Evolutionary conservation across 2,888 invertebrate species (phyloP).

Genomic region (Ernsta delagoae): DNA sequence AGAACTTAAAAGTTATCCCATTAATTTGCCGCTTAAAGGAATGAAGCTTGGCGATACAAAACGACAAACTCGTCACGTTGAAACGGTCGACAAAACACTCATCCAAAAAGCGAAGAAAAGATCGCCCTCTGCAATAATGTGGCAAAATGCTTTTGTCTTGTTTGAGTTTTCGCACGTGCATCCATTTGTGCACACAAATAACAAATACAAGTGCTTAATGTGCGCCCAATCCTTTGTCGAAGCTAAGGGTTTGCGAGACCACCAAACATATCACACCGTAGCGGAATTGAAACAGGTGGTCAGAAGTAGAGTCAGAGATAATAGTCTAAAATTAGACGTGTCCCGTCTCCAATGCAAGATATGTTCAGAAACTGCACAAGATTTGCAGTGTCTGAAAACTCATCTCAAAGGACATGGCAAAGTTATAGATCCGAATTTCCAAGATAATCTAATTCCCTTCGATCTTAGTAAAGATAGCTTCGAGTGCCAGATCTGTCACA

Average conservation of each 20-base stretch:
- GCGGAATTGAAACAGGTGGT: conserved; percentile 58
- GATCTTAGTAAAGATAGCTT: conserved; percentile 59
- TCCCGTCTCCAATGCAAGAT: conserved; percentile 61
- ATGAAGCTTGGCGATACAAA: conserved; percentile 39
- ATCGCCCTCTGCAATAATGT: conserved; percentile 42
- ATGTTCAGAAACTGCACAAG: conserved; percentile 51
- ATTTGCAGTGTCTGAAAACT: conserved; percentile 55
- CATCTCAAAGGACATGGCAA: conserved; percentile 65
- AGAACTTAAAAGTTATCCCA: conserved; percentile 3
- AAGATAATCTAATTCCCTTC: conserved; percentile 70
- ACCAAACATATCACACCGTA: conserved; percentile 53
- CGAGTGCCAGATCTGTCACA: conserved; percentile 67
- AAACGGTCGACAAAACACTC: conserved; percentile 49
- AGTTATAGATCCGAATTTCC: conserved; percentile 51
- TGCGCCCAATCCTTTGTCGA: conserved; percentile 60
- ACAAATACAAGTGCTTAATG: conserved; percentile 68
- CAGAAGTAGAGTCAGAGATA: conserved; percentile 56
- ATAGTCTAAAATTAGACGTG: conserved; percentile 67
- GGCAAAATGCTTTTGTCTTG: conserved; percentile 60
- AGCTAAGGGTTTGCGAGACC: conserved; percentile 54
- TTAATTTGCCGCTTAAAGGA: conserved; percentile 54
- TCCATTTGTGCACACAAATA: conserved; percentile 64
- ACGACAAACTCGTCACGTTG: conserved; percentile 51
- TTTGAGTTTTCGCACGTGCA: conserved; percentile 66
- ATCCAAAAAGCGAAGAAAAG: conserved; percentile 39